Percentiles rank a stretch among this genome's conserved stretches.
These are phyloP conservation scores for Pseudoatta argentina DNA, from an alignment of 1,140 invertebrate genomes.

Conservation along the genomic window DNA sequence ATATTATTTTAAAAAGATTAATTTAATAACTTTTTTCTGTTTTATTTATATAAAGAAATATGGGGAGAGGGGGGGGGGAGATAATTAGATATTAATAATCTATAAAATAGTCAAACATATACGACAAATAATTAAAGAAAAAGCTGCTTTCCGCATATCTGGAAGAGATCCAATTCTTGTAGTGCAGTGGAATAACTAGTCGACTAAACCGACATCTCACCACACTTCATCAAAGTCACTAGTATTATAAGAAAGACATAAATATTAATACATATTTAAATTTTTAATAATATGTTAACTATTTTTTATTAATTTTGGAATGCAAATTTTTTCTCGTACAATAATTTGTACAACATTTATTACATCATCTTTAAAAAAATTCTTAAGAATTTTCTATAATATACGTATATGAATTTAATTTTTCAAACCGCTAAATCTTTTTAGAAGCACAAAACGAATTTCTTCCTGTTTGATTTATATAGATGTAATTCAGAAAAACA, in stretches of 20 bases:
- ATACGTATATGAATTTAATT: neutral
- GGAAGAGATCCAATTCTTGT: constrained; percentile 9
- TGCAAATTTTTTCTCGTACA: neutral
- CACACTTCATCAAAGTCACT: neutral
- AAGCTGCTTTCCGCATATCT: neutral
- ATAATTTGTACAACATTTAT: neutral
- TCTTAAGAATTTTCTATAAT: neutral
- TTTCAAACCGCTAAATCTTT: neutral
- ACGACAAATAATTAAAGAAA: neutral
- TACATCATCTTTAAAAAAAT: neutral
- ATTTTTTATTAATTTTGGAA: neutral
- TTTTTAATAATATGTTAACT: neutral
- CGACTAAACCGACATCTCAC: constrained; percentile 40
- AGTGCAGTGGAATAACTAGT: constrained; percentile 65
- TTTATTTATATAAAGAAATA: neutral
- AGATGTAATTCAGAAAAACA: neutral
- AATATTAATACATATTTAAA: neutral
- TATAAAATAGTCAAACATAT: neutral
- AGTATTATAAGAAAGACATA: neutral
- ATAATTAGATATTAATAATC: neutral
- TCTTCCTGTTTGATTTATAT: neutral
- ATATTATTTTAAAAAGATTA: neutral
- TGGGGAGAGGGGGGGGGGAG: neutral
- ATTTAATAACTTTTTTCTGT: neutral
- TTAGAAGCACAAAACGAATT: neutral